Conservation (phyloP, 2,113 vertebrate genomes). For the Microtus ochrogaster region DNA sequence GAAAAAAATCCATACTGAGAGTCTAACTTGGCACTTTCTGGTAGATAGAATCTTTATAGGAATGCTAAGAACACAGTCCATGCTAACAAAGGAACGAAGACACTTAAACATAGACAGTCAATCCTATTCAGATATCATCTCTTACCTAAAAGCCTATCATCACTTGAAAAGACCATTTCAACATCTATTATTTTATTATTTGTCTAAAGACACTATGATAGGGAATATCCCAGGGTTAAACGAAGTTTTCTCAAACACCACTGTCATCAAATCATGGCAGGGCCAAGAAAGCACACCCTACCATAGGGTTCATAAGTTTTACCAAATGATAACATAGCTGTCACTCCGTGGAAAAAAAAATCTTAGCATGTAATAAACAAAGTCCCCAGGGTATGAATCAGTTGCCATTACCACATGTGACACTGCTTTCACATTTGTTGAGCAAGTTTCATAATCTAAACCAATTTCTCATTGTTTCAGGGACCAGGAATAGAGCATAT, state of each 20-base stretch:
- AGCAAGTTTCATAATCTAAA: slow-evolving; percentile 3
- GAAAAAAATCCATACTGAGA: neutral
- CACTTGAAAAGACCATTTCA: neutral
- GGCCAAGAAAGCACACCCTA: neutral
- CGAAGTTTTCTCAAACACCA: neutral
- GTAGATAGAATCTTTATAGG: neutral
- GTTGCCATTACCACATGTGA: neutral
- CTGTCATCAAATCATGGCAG: neutral
- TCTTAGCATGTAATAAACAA: too few relatives aligned
- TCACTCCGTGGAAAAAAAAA: too few relatives aligned
- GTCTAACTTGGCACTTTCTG: neutral
- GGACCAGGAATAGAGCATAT: neutral
- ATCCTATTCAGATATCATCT: neutral
- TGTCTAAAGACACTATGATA: neutral
- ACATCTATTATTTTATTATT: neutral
- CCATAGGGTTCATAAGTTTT: too few relatives aligned
- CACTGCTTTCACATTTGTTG: neutral
- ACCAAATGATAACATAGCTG: too few relatives aligned
- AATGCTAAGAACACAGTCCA: neutral
- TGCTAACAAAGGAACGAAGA: neutral
- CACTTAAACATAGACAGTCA: neutral
- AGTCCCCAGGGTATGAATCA: too few relatives aligned
- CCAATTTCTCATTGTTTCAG: slow-evolving; percentile 26
- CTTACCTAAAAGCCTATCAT: neutral
- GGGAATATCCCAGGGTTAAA: neutral